Base-by-base conservation (phyloP, 2,113 vertebrate species). In the Smithornis capensis region DNA sequence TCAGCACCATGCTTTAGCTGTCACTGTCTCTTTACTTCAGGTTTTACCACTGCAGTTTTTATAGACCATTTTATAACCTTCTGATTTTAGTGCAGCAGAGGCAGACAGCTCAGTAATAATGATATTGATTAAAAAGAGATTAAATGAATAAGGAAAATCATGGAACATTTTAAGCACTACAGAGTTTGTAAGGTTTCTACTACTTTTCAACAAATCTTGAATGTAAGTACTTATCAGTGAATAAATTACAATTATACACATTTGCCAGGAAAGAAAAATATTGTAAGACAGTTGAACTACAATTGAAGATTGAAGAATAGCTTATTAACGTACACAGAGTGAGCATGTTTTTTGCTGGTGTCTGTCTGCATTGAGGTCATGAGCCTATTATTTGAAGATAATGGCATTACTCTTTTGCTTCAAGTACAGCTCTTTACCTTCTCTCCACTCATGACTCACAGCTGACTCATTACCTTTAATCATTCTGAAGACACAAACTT, bases 391-490 rank as follows among this genome's bases (percentile, higher is more conserved):
- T 82, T 92, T 77, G 76, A 82, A 92, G 71, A 78, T 93, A 90
- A 93, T 59, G 71, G 50, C 67, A 59, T 81, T 92, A 74, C 47
- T 89, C 50, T 65, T 77, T 89, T 92, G 68, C 80, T 92, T 92
- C 80, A 80, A 73, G 28, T 53, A 86, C 42, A 68, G 57, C 28
- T 40, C 31, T 83, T 89, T 85, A 83, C 78, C 84, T 89, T 90
- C 56, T 89, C 75, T 80, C 47, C 3, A 14, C 56, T 92, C 76
- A 70, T 95, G 88, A 94, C 85, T 96, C 90, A 93, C 3, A 4
- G 29, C 76, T 95, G 95, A 96, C 78, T 96, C 88, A 90, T 44
- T 93, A 62, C 63, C 47, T 92, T 94, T 94, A 94, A 94, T 97
- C 89, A 86, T 77, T 74, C 42, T 83, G 82, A 97, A 95, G 86